Evolutionary conservation across 53 echinoderm and acorn worm species (phyloP), one percentile per base, ranked within the genome.

Genomic region (Stichopus horrens): DNA sequence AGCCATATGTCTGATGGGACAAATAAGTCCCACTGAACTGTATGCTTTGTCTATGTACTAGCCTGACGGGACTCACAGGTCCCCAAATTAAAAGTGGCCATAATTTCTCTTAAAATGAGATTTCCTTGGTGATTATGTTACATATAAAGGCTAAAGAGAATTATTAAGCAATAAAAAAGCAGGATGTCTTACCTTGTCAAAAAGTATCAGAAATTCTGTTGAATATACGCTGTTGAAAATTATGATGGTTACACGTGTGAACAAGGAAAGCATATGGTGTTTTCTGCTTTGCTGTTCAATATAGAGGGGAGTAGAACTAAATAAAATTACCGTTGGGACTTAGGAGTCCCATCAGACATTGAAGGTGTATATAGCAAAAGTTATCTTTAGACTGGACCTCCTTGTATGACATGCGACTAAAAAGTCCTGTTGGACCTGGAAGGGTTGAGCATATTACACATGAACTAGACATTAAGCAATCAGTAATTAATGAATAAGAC

Each of bases 121-220:
- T n/a, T 74, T 74, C n/a, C 18, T 9, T 74, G 3, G 4, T 74
- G 75, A 74, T 3, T 2, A 59, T 59, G 75, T 74, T 1, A 74
- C 4, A 74, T 74, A 4, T 74, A n/a, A 13, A 74, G 23, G 4
- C 20, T 74, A 3, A 74, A 74, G 75, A n/a, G 3, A 13, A n/a
- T 74, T 8, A 74, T 74, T 74, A 13, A 74, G 75, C 75, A 74
- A 74, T 74, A 74, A 20, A 74, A 74, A 74, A 74, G 2, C 3
- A 74, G 75, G 75, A 74, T 74, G 2, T 74, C 75, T 74, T n/a
- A 74, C 75, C 75, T 74, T 74, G 75, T 74, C 75, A 9, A 74
- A 74, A 74, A 3, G 2, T 74, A 4, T 74, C 75, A 74, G 75
- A n/a, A 74, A 74, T 74, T n/a, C 75, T 74, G 11, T 0, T 74